Evolutionary conservation across 2,797 vertebrate genomes (phyloP).

Genomic region (Dipus sagitta): DNA sequence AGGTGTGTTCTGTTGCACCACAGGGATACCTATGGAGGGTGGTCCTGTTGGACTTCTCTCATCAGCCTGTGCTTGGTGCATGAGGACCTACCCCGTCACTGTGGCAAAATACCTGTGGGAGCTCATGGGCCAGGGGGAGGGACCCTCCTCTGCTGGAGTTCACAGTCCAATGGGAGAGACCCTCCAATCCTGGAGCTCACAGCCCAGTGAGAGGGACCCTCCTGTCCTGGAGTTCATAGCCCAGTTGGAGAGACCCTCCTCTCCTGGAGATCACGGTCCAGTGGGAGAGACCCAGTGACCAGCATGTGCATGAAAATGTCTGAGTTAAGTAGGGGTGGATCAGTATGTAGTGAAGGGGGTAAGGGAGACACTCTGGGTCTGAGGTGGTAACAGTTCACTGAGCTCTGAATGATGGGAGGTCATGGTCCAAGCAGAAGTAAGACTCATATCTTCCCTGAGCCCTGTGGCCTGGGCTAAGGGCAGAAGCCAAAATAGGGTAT

Average conservation of each 20-base stretch:
- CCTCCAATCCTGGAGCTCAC: too few species aligned
- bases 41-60: background rate
- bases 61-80: background rate
- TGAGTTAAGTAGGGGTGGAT: background rate
- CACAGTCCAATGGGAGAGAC: background rate
- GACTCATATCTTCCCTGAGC: background rate
- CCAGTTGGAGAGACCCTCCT: background rate
- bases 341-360: rapidly evolving
- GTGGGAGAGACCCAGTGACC: background rate
- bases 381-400: background rate
- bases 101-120: background rate
- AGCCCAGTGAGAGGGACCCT: background rate
- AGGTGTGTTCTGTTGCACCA: background rate
- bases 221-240: too few species aligned
- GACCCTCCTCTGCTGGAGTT: background rate
- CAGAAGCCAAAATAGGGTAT: background rate
- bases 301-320: background rate
- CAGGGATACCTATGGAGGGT: background rate
- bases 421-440: background rate
- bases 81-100: background rate
- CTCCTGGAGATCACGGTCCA: too few species aligned
- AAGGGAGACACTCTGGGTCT: background rate
- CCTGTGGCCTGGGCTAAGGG: background rate
- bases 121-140: background rate
- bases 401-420: background rate